Percentiles rank a stretch among this genome's conserved stretches.
phyloP scores from a whole-genome alignment of 2,888 invertebrate genomes.

The Ditula angustiorana region DNA sequence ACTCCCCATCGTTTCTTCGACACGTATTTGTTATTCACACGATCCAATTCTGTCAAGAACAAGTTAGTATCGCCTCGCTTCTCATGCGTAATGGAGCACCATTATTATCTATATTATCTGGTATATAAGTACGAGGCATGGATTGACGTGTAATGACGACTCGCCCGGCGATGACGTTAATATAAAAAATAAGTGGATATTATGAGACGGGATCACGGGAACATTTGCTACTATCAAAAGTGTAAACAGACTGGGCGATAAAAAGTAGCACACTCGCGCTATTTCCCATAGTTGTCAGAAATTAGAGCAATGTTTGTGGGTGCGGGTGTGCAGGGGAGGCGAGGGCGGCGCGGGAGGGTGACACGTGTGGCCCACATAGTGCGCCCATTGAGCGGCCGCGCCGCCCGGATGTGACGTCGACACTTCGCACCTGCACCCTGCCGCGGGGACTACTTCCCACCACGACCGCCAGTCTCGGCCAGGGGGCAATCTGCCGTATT shows the following conservation, averaged over 20 bases:
- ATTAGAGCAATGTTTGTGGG: constrained; percentile 73
- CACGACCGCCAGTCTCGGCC: constrained; percentile 31
- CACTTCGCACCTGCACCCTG: constrained; percentile 68
- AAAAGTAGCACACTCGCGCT: constrained; percentile 75
- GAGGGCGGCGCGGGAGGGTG: constrained; percentile 53
- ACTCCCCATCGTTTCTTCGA: constrained; percentile 30
- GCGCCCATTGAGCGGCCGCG: constrained; percentile 68
- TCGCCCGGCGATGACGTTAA: constrained; percentile 11
- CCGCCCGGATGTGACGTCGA: constrained; percentile 75
- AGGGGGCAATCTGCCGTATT: constrained; percentile 2
- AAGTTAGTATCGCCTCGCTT: constrained; percentile 56
- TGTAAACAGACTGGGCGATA: constrained; percentile 71
- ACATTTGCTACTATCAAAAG: constrained; percentile 68
- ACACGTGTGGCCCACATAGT: constrained; percentile 83
- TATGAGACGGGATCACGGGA: constrained; percentile 51
- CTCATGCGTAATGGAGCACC: constrained; percentile 59
- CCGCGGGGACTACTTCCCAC: constrained; percentile 46
- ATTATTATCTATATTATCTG: constrained; percentile 24
- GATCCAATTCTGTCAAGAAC: constrained; percentile 71
- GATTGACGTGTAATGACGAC: constrained; percentile 17
- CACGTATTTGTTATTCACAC: constrained; percentile 71
- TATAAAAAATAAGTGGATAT: constrained; percentile 41
- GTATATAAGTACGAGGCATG: constrained; percentile 8
- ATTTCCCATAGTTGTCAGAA: constrained; percentile 82
- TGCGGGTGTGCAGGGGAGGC: constrained; percentile 52